phyloP scores from a whole-genome alignment of 2,797 vertebrate genomes.

The Microctenopoma steveboyesi region DNA sequence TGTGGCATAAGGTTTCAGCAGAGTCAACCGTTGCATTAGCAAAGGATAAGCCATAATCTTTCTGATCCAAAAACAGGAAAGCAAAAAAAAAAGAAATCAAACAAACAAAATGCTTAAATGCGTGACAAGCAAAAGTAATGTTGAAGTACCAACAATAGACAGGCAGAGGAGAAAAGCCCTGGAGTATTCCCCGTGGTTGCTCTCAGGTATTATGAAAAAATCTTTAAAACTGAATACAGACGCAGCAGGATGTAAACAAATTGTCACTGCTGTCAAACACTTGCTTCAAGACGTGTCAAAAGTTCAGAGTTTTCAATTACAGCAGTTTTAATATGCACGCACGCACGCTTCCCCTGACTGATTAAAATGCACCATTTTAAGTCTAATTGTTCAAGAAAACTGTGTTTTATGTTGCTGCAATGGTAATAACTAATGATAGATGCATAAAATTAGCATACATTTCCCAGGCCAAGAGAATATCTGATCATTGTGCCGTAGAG shows the following conservation, averaged over 20 bases:
- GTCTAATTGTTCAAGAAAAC: slow-evolving; percentile 94
- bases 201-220: slow-evolving; percentile 63
- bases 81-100: slow-evolving; percentile 14
- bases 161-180: slow-evolving; percentile 27
- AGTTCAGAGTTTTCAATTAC: slow-evolving; percentile 84
- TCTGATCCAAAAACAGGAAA: not conserved
- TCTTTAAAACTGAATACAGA: slow-evolving; percentile 60
- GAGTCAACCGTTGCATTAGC: slow-evolving; percentile 13
- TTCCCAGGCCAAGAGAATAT: slow-evolving; percentile 92
- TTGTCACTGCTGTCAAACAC: slow-evolving; percentile 74
- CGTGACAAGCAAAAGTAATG: slow-evolving; percentile 35
- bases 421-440: slow-evolving; percentile 95
- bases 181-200: slow-evolving; percentile 59
- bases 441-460: slow-evolving; percentile 99
- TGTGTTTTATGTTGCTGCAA: slow-evolving; percentile 89
- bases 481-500: slow-evolving; percentile 93
- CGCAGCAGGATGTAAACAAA: slow-evolving; percentile 77
- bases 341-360: slow-evolving; percentile 83
- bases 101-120: slow-evolving; percentile 35
- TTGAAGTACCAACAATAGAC: slow-evolving; percentile 55
- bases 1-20: not conserved
- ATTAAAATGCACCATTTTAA: slow-evolving; percentile 93
- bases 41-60: slow-evolving; percentile 10
- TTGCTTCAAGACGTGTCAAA: slow-evolving; percentile 77
- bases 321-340: slow-evolving; percentile 80